Percentiles rank a stretch among this genome's conserved stretches.
phyloP scores from a whole-genome alignment of 1,140 invertebrate genomes.

The Cydia splendana region DNA sequence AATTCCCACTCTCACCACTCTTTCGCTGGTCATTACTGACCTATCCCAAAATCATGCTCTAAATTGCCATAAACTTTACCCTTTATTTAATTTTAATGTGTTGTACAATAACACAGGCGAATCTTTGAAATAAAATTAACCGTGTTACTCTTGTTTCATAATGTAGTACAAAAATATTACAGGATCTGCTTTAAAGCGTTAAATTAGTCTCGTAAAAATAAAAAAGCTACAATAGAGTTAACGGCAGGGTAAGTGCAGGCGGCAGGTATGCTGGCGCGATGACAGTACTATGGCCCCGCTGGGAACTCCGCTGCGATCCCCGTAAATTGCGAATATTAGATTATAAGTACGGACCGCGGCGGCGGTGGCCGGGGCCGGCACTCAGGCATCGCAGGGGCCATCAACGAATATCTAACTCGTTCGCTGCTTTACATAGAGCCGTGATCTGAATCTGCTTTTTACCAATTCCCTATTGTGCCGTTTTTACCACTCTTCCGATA shows the following conservation, averaged over 20 bases:
- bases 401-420: conserved; percentile 70
- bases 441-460: conserved; percentile 74
- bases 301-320: conserved; percentile 68
- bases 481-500: conserved; percentile 42
- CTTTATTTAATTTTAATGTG: background rate
- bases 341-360: conserved; percentile 75
- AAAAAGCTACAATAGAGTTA: conserved; percentile 60
- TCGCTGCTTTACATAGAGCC: conserved; percentile 61
- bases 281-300: conserved; percentile 70
- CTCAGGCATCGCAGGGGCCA: conserved; percentile 58
- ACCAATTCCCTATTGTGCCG: conserved; percentile 61
- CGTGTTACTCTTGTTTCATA: background rate
- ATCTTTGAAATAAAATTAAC: background rate
- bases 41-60: background rate
- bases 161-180: conserved; percentile 16
- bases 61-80: background rate
- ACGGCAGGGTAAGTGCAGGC: conserved; percentile 59
- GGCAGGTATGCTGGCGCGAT: conserved; percentile 64
- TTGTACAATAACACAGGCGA: background rate
- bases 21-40: no score
- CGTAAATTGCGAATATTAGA: conserved; percentile 79
- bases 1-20: no score
- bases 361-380: conserved; percentile 36
- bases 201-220: conserved; percentile 57
- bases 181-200: conserved; percentile 51